Base-by-base conservation (phyloP, 2,888 invertebrate species). In the Polymixis flavicincta region DNA sequence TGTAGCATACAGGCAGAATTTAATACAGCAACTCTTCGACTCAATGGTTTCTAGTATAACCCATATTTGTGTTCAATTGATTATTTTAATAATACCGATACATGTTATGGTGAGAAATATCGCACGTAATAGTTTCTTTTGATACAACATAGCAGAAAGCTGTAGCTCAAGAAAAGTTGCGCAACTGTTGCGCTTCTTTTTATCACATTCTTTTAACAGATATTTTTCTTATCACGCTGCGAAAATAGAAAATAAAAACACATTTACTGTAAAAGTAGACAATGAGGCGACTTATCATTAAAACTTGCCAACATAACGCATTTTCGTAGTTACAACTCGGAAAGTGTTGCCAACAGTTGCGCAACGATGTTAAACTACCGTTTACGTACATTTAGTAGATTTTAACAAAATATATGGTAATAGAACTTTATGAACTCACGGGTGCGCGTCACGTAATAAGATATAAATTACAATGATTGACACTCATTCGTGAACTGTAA, bases 341-440 rank as follows among this genome's bases (percentile, higher is more conserved):
- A 55, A 45, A 78, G 7, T 61, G 17, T 59, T 61, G 72, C 71
- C 61, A 32, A 76, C 59, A 61, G 73, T 73, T 55, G 83, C 72
- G 59, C 74, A 57, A 77, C 52, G n/a, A 22, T 61, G 22, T 37
- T 48, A 5, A 67, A 7, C 59, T n/a, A 32, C 42, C 42, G 64
- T 67, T 71, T 64, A 79, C 60, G 19, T 59, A 59, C 22, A 70
- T 19, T 74, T 25, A 59, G 17, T 59, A 70, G 22, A 54, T 60
- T 82, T 37, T 28, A 54, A 71, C n/a, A 65, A 54, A 48, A 32
- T 13, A 57, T 42, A 50, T 55, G 14, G 32, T 48, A 59, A 13
- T 32, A 50, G 19, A 9, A 45, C 17, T 42, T 37, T 14, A 37
- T n/a, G 3, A n/a, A 32, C 32, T 22, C 25, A 71, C 59, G 14